Conservation (phyloP, 2,113 vertebrate species). For the Cairina moschata region DNA sequence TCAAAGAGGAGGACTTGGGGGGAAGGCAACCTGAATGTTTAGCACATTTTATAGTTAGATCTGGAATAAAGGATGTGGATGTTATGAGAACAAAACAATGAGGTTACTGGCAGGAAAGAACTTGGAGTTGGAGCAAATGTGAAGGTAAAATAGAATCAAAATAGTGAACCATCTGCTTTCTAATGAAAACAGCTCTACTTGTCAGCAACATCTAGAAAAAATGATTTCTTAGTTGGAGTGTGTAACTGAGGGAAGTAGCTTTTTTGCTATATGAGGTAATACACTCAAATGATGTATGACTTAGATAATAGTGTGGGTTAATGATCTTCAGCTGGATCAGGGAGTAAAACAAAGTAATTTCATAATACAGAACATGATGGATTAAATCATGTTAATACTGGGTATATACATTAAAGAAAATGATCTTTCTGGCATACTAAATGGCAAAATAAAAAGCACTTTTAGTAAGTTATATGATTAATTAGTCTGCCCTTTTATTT, state of each 20-base stretch:
- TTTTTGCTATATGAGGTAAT: constrained; percentile 79
- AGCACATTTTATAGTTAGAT: background rate
- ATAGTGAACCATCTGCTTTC: constrained; percentile 75
- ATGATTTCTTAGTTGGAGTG: constrained; percentile 66
- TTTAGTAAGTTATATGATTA: constrained; percentile 95
- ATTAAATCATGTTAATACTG: constrained; percentile 87
- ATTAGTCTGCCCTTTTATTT: constrained; percentile 85
- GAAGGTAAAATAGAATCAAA: constrained; percentile 53
- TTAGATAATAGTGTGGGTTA: constrained; percentile 84
- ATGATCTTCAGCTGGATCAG: constrained; percentile 86
- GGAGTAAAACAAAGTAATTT: constrained; percentile 84
- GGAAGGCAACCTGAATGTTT: background rate
- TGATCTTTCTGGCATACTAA: constrained; percentile 87
- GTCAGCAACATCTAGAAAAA: constrained; percentile 76
- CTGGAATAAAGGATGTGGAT: background rate
- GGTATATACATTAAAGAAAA: constrained; percentile 94
- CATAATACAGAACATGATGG: constrained; percentile 86
- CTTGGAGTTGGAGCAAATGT: constrained; percentile 35
- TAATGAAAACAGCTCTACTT: constrained; percentile 71
- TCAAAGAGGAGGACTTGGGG: background rate
- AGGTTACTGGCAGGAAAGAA: constrained; percentile 13
- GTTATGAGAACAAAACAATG: background rate
- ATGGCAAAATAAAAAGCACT: constrained; percentile 98
- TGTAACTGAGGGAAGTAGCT: constrained; percentile 69
- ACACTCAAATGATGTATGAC: constrained; percentile 84